phyloP scores from a whole-genome alignment of 2,113 vertebrate species.

The Pterocles orientalis region DNA sequence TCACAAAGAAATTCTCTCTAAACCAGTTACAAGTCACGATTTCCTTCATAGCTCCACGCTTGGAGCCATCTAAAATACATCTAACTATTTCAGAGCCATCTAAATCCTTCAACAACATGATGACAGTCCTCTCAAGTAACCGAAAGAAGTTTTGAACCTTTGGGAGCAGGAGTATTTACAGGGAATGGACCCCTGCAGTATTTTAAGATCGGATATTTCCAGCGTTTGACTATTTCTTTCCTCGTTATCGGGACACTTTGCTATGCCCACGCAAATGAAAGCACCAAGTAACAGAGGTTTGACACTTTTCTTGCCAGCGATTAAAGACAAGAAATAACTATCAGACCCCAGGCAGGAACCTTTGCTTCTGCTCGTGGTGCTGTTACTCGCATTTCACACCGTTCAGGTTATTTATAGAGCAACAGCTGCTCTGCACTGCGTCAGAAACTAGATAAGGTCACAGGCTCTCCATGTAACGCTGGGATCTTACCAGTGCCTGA shows the following conservation, averaged over 20 bases:
- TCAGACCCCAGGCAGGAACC: conserved; percentile 20
- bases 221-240: conserved; percentile 19
- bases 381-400: conserved; percentile 2
- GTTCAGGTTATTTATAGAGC: conserved; percentile 72
- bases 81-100: neutral
- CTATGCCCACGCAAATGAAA: neutral
- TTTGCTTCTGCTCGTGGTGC: neutral
- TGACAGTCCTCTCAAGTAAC: neutral
- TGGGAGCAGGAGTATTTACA: neutral
- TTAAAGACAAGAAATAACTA: conserved; percentile 16
- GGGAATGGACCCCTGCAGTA: neutral
- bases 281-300: conserved; percentile 2
- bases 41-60: neutral
- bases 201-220: neutral
- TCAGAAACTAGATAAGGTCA: conserved; percentile 76
- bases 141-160: neutral
- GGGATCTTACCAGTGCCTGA: conserved; percentile 6
- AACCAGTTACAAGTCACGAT: neutral
- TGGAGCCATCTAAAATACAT: neutral
- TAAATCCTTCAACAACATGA: neutral
- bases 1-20: neutral
- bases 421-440: conserved; percentile 61
- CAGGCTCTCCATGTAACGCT: conserved; percentile 16
- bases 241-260: neutral
- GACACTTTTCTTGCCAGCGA: conserved; percentile 26